These are phyloP conservation scores for Poliocrania exsul DNA, from an alignment of 2,797 vertebrate genomes.

Conservation along the genomic window DNA sequence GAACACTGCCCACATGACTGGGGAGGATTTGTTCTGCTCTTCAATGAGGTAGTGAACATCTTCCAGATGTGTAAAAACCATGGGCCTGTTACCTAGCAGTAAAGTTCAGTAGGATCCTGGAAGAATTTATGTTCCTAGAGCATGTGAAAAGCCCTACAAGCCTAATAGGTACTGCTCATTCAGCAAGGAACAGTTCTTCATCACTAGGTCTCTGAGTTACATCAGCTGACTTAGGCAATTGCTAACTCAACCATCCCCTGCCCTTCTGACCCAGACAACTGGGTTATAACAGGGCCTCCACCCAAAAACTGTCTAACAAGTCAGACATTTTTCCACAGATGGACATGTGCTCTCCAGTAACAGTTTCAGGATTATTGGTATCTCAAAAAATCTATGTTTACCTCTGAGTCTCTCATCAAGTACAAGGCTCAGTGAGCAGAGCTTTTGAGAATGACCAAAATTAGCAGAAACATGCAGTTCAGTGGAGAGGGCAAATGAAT, in stretches of 20 bases:
- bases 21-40: neutral
- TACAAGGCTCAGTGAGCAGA: neutral
- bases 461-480: neutral
- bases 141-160: neutral
- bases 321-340: neutral
- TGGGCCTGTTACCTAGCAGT: neutral
- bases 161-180: neutral
- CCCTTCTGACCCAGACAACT: constrained; percentile 31
- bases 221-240: neutral
- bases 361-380: neutral
- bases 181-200: neutral
- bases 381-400: neutral
- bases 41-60: fast-evolving
- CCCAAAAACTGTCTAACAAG: neutral
- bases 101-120: neutral
- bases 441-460: neutral
- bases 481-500: neutral
- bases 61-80: neutral
- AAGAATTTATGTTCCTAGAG: neutral
- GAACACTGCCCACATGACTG: neutral
- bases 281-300: neutral
- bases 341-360: neutral
- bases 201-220: neutral
- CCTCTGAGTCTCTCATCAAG: neutral
- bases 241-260: neutral